Percentiles rank a stretch among this genome's conserved stretches.
Evolutionary conservation across 1,140 invertebrate species (phyloP).

Genomic region (Dolichoris vasculosae): DNA sequence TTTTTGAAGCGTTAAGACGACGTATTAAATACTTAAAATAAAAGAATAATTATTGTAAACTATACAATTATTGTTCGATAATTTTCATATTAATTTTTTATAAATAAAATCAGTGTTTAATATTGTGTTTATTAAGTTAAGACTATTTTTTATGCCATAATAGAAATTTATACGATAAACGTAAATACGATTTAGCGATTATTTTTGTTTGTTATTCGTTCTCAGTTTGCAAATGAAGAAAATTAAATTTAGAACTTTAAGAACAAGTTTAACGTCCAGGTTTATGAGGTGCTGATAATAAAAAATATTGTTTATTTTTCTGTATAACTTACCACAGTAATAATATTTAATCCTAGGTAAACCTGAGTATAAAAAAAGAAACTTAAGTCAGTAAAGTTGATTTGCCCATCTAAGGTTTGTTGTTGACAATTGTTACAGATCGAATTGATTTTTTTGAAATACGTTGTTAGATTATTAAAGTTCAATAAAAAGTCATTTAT

Average conservation of each 20-base stretch:
- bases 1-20: no score
- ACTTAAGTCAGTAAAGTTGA: slow-evolving; percentile 39
- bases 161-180: no score
- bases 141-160: no score
- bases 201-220: neutral
- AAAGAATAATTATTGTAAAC: no score
- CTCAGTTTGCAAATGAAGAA: neutral
- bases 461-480: neutral
- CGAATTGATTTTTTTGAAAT: neutral
- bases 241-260: neutral
- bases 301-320: slow-evolving; percentile 18
- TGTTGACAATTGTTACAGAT: neutral
- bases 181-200: neutral
- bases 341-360: slow-evolving; percentile 81
- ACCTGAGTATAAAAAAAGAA: slow-evolving; percentile 73
- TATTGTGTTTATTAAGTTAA: no score
- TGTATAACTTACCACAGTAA: slow-evolving; percentile 78
- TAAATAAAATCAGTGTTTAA: no score
- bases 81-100: no score
- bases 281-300: slow-evolving; percentile 26
- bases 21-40: no score
- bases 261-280: neutral
- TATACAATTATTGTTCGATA: no score
- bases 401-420: neutral
- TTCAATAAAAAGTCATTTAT: slow-evolving; percentile 28